Conservation (phyloP, 1,140 invertebrate genomes). For the Monochamus saltuarius region DNA sequence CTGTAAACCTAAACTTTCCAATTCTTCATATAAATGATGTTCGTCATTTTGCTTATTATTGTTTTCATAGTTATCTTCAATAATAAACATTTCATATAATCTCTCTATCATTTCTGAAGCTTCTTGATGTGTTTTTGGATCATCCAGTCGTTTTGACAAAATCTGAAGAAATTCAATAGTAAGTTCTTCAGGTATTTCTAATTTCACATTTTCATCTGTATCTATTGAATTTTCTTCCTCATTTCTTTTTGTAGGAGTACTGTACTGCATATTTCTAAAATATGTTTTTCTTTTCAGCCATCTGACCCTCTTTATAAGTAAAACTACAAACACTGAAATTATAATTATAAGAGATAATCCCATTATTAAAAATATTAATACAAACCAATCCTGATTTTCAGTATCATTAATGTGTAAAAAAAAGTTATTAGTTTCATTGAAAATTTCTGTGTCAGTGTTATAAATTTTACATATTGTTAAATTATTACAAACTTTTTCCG, state of each 20-base stretch:
- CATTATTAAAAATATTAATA: constrained; percentile 40
- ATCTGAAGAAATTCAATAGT: constrained; percentile 71
- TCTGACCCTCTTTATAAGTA: constrained; percentile 55
- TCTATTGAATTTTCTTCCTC: constrained; percentile 54
- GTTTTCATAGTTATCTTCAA: constrained; percentile 69
- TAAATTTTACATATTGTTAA: constrained; percentile 54
- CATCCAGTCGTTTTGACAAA: constrained; percentile 67
- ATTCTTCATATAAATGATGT: constrained; percentile 66
- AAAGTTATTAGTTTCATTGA: constrained; percentile 50
- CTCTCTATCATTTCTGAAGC: constrained; percentile 77
- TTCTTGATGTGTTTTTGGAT: constrained; percentile 71
- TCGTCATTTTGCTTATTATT: constrained; percentile 59
- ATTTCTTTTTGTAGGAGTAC: constrained; percentile 36
- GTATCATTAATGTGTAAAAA: constrained; percentile 32
- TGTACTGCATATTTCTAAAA: constrained; percentile 44
- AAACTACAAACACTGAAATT: constrained; percentile 54
- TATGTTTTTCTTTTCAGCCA: constrained; percentile 60
- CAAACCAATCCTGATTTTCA: constrained; percentile 34
- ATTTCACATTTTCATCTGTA: constrained; percentile 54
- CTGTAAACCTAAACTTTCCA: constrained; percentile 58
- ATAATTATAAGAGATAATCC: constrained; percentile 56
- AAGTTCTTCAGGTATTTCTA: constrained; percentile 71
- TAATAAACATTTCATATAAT: constrained; percentile 74
- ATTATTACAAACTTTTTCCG: constrained; percentile 59
- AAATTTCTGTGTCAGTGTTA: constrained; percentile 48